Conservation (phyloP, 2,113 vertebrate species). For the Poeciliopsis occidentalis region DNA sequence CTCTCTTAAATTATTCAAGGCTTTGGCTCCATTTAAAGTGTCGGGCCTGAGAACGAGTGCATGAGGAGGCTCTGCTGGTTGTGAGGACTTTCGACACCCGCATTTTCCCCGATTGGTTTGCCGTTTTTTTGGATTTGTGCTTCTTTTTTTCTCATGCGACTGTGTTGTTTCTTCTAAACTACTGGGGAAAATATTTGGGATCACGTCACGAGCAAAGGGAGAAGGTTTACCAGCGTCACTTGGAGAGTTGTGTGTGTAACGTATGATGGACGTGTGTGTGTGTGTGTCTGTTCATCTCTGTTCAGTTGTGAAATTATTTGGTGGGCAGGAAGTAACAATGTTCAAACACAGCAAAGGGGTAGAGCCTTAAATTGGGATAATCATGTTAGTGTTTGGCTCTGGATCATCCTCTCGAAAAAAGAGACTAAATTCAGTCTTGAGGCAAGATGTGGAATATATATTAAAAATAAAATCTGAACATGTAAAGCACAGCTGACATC, state of each 20-base stretch:
- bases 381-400: background rate
- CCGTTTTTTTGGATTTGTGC: background rate
- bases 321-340: conserved; percentile 46
- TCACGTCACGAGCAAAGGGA: background rate
- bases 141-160: background rate
- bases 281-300: conserved; percentile 32
- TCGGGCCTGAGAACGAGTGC: conserved; percentile 3
- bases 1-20: background rate
- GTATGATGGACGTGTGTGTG: conserved; percentile 33
- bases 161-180: background rate
- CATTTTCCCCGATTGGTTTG: background rate
- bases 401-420: background rate
- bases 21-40: background rate
- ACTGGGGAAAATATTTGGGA: background rate
- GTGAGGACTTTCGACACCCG: background rate
- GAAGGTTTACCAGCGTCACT: background rate
- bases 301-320: conserved; percentile 58
- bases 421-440: no score
- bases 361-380: no score
- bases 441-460: no score
- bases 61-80: background rate
- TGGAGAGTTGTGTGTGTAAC: background rate
- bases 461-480: no score
- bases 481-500: background rate
- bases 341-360: no score